Conservation (phyloP, 2,888 invertebrate genomes). For the Eustalomyia histrio region DNA sequence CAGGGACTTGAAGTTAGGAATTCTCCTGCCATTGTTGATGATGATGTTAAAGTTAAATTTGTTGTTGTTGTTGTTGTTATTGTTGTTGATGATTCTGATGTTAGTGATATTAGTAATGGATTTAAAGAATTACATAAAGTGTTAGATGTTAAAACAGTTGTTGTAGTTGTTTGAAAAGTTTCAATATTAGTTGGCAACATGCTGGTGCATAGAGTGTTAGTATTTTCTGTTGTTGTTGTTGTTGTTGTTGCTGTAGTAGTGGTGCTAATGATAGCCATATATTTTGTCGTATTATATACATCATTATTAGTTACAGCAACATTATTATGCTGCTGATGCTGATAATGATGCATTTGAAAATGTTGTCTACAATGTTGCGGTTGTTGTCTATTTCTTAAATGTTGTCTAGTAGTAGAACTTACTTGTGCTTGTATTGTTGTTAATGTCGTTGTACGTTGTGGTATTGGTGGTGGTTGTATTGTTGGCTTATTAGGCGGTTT, state of each 20-base stretch:
- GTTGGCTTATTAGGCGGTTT: constrained; percentile 67
- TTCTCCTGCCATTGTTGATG: neutral
- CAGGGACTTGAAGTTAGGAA: constrained; percentile 12
- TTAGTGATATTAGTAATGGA: constrained; percentile 53
- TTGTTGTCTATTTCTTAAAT: constrained; percentile 62
- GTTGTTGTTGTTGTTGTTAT: constrained; percentile 34
- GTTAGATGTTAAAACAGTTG: constrained; percentile 57
- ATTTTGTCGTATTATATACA: constrained; percentile 54
- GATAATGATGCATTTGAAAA: constrained; percentile 63
- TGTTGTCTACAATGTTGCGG: constrained; percentile 48
- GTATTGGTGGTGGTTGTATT: constrained; percentile 64
- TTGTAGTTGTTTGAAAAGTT: constrained; percentile 44
- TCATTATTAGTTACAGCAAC: constrained; percentile 53
- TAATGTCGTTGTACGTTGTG: constrained; percentile 63
- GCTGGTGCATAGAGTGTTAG: constrained; percentile 50
- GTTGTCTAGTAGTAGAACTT: constrained; percentile 58
- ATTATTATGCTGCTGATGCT: constrained; percentile 64
- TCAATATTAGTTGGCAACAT: constrained; percentile 52
- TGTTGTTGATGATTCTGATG: constrained; percentile 45
- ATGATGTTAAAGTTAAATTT: constrained; percentile 7
- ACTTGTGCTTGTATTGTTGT: constrained; percentile 62
- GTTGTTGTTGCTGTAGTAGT: too few species aligned
- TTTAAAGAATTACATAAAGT: constrained; percentile 57
- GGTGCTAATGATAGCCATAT: constrained; percentile 35
- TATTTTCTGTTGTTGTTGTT: constrained; percentile 69